These are phyloP conservation scores for Trachops cirrhosus DNA, from an alignment of 2,797 vertebrate genomes.

Conservation along the genomic window DNA sequence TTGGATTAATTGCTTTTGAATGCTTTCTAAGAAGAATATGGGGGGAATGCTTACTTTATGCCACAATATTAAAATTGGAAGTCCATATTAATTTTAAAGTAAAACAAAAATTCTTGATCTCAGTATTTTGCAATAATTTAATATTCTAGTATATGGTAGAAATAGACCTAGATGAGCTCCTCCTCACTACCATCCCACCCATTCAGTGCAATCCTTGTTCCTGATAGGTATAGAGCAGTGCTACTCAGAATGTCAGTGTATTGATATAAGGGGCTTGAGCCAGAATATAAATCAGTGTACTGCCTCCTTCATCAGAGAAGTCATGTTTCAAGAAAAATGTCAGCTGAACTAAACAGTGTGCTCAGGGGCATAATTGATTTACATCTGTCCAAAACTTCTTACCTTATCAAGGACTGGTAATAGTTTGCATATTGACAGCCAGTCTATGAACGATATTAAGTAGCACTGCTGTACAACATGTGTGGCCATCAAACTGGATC, in stretches of 20 bases:
- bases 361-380: not conserved
- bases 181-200: too few relatives aligned
- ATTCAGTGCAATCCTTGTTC: not conserved
- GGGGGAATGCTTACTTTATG: not conserved
- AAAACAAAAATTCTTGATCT: not conserved
- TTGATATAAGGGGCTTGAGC: not conserved
- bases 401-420: not conserved
- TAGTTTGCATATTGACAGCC: not conserved
- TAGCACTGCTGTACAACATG: not conserved
- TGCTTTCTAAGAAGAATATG: not conserved
- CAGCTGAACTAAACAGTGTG: not conserved
- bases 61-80: not conserved
- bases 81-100: constrained; percentile 10
- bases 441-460: not conserved
- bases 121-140: not conserved
- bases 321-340: not conserved
- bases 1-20: not conserved
- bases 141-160: not conserved
- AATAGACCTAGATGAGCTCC: not conserved
- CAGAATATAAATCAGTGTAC: not conserved
- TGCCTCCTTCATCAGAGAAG: not conserved
- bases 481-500: not conserved
- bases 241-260: not conserved
- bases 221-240: not conserved
- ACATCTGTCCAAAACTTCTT: not conserved